These are phyloP conservation scores for human (Homo sapiens) DNA, from an alignment of 2,113 vertebrate species.

Conservation along the genomic window DNA sequence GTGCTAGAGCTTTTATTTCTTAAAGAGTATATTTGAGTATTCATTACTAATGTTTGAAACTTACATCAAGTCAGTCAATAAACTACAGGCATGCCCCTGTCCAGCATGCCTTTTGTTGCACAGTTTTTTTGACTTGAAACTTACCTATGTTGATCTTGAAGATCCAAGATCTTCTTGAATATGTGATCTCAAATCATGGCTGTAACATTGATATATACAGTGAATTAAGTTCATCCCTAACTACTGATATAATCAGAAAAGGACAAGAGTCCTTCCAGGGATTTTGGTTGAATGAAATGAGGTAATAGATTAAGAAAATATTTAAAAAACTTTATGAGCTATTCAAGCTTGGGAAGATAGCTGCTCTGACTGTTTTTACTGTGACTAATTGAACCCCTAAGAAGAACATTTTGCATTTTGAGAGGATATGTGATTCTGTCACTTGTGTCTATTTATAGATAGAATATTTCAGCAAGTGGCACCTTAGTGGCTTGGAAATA, in stretches of 20 bases:
- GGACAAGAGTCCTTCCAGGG: background rate
- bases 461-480: slow-evolving; percentile 34
- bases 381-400: slow-evolving; percentile 40
- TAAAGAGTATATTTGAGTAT: background rate
- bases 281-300: slow-evolving; percentile 23
- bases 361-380: background rate
- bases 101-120: background rate
- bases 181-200: background rate
- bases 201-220: background rate
- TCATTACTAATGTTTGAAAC: background rate
- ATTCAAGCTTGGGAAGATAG: background rate
- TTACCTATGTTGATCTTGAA: background rate
- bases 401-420: slow-evolving; percentile 45
- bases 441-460: slow-evolving; percentile 60
- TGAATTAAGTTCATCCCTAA: background rate
- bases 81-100: background rate
- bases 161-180: background rate
- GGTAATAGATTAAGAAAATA: slow-evolving; percentile 49
- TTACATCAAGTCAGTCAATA: background rate
- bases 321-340: background rate
- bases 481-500: slow-evolving; percentile 28
- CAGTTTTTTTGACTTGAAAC: background rate
- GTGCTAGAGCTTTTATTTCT: background rate
- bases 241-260: slow-evolving; percentile 39
- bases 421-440: slow-evolving; percentile 52